Evolutionary conservation across 1,140 invertebrate genomes (phyloP).

Genomic region (Eriosoma lanigerum): DNA sequence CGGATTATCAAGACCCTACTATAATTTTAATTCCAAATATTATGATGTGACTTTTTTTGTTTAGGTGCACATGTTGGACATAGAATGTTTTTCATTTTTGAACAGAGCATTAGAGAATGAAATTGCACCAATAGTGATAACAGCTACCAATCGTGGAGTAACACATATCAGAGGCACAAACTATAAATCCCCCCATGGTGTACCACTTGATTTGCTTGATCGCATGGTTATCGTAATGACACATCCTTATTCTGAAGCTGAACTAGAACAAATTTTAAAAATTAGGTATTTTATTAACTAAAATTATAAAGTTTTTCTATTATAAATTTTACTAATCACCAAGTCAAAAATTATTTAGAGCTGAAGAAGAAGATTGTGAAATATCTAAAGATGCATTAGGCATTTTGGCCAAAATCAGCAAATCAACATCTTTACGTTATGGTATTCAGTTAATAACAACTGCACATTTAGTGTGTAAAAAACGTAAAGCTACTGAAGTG

Average conservation of each 20-base stretch:
- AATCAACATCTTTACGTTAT: conserved; percentile 91
- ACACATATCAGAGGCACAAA: conserved; percentile 91
- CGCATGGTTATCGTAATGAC: conserved; percentile 94
- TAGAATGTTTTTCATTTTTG: conserved; percentile 97
- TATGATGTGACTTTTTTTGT: no score
- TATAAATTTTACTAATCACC: neutral
- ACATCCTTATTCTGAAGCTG: conserved; percentile 81
- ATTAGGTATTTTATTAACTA: conserved; percentile 66
- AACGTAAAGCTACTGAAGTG: conserved; percentile 80
- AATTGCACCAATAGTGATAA: conserved; percentile 95
- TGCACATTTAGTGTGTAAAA: conserved; percentile 82
- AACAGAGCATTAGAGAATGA: conserved; percentile 96
- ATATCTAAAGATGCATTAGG: conserved; percentile 89
- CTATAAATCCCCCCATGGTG: conserved; percentile 91
- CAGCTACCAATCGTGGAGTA: conserved; percentile 98
- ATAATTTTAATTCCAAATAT: no score
- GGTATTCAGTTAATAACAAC: conserved; percentile 98
- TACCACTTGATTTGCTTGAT: conserved; percentile 95
- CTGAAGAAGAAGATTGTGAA: conserved; percentile 96
- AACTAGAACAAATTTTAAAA: conserved; percentile 89
- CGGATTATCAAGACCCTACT: no score
- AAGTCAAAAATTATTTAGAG: conserved; percentile 61
- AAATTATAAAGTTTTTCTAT: neutral
- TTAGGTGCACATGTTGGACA: conserved; percentile 96
- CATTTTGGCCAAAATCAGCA: conserved; percentile 88